phyloP scores from a whole-genome alignment of 2,888 invertebrate species.

The Nephrocerus scutellatus region DNA sequence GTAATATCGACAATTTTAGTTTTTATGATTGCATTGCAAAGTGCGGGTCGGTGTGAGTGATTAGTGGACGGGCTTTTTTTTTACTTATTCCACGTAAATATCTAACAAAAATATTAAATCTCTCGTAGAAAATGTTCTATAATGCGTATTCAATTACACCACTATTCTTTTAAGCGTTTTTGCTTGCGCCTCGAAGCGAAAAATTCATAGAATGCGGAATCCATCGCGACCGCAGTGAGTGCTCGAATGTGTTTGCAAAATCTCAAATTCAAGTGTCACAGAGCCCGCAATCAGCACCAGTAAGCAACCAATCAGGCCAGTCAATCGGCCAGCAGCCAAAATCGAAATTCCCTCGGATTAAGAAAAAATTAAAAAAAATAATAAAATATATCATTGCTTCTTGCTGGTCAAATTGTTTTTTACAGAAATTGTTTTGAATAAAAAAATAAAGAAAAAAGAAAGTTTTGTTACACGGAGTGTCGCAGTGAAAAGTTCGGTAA shows the following conservation, averaged over 20 bases:
- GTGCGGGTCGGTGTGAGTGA: constrained; percentile 31
- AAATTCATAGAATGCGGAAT: constrained; percentile 6
- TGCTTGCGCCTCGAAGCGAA: not conserved
- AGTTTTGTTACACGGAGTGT: too few species aligned
- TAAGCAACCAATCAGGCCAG: too few species aligned
- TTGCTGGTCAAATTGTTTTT: too few species aligned
- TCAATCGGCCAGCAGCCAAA: constrained; percentile 16
- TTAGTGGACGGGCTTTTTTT: constrained; percentile 28
- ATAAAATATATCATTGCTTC: too few species aligned
- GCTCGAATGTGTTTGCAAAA: constrained; percentile 9
- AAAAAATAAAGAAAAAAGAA: too few species aligned
- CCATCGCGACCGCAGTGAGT: not conserved
- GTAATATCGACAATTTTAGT: constrained; percentile 24
- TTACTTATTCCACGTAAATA: constrained; percentile 29
- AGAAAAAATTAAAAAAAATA: not conserved
- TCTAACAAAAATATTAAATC: constrained; percentile 17
- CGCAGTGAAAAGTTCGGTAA: too few species aligned
- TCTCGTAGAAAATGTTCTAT: constrained; percentile 11
- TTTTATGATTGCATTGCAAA: constrained; percentile 29
- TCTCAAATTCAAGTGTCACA: too few species aligned
- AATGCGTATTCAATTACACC: constrained; percentile 9
- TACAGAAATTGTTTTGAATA: not conserved
- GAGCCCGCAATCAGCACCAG: too few species aligned
- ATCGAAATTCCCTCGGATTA: constrained; percentile 8
- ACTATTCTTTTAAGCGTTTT: constrained; percentile 9